Percentiles rank a stretch among this genome's conserved stretches.
Evolutionary conservation across 2,888 invertebrate species (phyloP).

Genomic region (Ophioninae sp.): DNA sequence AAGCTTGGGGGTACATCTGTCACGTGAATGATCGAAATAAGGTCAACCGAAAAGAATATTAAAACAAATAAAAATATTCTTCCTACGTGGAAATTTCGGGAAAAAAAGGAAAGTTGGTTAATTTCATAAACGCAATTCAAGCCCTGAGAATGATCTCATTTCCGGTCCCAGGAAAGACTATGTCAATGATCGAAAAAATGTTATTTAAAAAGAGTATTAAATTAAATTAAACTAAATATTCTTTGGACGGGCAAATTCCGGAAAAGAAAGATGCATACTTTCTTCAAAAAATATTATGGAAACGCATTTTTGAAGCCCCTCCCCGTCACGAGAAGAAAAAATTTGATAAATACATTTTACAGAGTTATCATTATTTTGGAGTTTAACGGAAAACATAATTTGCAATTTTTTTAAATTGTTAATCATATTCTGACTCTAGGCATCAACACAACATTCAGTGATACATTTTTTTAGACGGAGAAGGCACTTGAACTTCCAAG

Average conservation of each 20-base stretch:
- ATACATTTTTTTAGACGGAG: not conserved
- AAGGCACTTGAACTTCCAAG: not conserved
- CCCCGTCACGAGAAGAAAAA: too few species aligned
- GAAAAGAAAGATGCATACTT: too few species aligned
- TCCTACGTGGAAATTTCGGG: conserved; percentile 23
- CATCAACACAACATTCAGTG: not conserved
- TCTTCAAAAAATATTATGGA: too few species aligned
- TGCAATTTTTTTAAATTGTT: not conserved
- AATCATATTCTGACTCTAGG: not conserved
- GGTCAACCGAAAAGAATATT: conserved; percentile 14
- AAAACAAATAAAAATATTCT: conserved; percentile 12
- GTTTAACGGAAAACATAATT: not conserved
- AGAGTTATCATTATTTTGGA: too few species aligned
- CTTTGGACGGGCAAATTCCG: too few species aligned
- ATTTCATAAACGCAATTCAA: not conserved
- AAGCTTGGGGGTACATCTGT: not conserved
- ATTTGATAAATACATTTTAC: too few species aligned
- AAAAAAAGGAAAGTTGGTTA: not conserved
- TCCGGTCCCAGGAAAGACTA: too few species aligned
- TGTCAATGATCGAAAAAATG: too few species aligned
- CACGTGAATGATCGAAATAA: conserved; percentile 41
- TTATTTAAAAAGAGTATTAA: too few species aligned
- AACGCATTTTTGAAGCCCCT: too few species aligned
- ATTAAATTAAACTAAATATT: too few species aligned
- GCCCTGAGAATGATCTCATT: too few species aligned